Evolutionary conservation across 2,888 invertebrate genomes (phyloP).

Genomic region (Synergus umbraculus): DNA sequence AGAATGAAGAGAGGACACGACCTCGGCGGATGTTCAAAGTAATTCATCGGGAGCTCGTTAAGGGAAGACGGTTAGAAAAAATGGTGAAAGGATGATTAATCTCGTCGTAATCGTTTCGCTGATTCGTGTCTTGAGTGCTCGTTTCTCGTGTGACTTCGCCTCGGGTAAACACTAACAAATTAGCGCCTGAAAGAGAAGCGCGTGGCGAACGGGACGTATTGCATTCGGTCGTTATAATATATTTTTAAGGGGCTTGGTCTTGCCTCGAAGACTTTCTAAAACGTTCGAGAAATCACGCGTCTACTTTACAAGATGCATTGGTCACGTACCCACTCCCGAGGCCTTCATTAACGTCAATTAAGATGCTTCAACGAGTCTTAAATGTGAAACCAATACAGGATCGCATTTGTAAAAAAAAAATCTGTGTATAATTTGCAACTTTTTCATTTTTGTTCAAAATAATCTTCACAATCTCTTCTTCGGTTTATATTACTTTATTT

Average conservation of each 20-base stretch:
- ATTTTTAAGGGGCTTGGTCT: conserved; percentile 1
- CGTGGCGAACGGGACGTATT: conserved; percentile 19
- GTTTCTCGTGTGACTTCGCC: conserved; percentile 23
- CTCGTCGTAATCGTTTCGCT: conserved; percentile 25
- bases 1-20: conserved; percentile 27
- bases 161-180: conserved; percentile 31
- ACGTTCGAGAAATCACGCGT: conserved; percentile 8
- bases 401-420: not conserved
- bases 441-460: not conserved
- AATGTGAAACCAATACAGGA: not conserved
- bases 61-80: conserved; percentile 28
- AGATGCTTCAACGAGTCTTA: conserved; percentile 61
- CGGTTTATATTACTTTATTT: not conserved
- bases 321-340: conserved; percentile 46
- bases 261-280: conserved; percentile 23
- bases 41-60: conserved; percentile 38
- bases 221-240: conserved; percentile 1
- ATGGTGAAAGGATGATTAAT: conserved; percentile 40
- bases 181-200: conserved; percentile 17
- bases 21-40: conserved; percentile 37
- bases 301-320: conserved; percentile 4
- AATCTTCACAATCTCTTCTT: not conserved
- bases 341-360: conserved; percentile 72
- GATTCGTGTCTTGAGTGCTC: conserved; percentile 24
- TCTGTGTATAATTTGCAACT: not conserved